Evolutionary conservation across 2,797 vertebrate genomes (phyloP), one percentile per base, ranked within the genome.

Genomic region (Esox masquinongy): DNA sequence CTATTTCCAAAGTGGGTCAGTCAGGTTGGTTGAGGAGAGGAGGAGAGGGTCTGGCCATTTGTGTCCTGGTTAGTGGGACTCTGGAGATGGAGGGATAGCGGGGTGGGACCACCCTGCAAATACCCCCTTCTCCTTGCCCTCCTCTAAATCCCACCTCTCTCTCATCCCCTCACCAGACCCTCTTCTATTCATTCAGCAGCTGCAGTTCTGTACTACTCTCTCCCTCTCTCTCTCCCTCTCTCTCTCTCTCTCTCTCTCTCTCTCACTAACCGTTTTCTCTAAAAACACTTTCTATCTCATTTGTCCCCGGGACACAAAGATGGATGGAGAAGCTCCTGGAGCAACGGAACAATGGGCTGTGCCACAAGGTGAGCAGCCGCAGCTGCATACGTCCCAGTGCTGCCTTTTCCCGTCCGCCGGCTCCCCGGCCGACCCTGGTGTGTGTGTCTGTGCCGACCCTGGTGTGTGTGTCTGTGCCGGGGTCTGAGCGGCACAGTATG

Each of bases 251-350:
- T 88, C 79, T 84, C 89, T 89, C 84, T 91, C 91, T 90, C 91
- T 92, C 92, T 93, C 92, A 93, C 97, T 97, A 96, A 94, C 97
- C 88, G 87, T 63, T 70, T 49, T 7, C 47, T 84, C 82, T 56
- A 47, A 47, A 14, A 47, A 85, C 36, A 17, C 90, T 89, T 83
- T 91, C 91, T 91, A 91, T 92, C 92, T 93, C 92, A 94, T 97
- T 97, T 97, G 95, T 97, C 89, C 88, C 67, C 1, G 78, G 88
- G 92, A 94, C 90, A 92, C 86, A 90, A 94, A 95, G 97, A 99
- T 99, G 95, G 96, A 99, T 99, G 95, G 97, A 97, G 96, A 96
- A 96, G 95, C 96, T 97, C 95, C 95, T 96, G 95, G 95, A 96
- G 95, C 93, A 94, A 94, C 93, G 90, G 91, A 96, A 98, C 96